phyloP scores from a whole-genome alignment of 2,888 invertebrate species.

The Xestia xanthographa region DNA sequence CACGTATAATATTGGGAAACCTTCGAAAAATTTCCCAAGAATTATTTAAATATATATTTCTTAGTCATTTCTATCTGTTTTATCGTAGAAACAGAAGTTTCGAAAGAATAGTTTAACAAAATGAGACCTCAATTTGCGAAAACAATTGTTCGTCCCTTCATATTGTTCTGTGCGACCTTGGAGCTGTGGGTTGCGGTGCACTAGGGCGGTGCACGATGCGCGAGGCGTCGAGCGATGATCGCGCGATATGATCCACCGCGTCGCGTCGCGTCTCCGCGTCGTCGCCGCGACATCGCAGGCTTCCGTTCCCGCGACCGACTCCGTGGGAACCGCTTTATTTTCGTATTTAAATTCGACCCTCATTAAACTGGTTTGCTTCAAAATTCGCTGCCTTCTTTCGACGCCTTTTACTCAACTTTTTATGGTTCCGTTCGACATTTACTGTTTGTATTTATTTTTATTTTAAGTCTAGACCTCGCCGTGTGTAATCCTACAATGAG shows the following conservation, averaged over 20 bases:
- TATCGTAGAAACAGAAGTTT: not conserved
- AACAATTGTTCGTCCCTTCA: constrained; percentile 13
- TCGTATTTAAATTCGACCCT: constrained; percentile 91
- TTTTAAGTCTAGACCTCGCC: constrained; percentile 83
- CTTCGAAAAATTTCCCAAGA: not conserved
- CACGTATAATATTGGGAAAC: not conserved
- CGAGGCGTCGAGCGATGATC: constrained; percentile 71
- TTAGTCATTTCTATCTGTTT: not conserved
- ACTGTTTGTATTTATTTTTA: constrained; percentile 85
- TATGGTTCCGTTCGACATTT: constrained; percentile 90
- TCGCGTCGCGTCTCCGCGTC: constrained; percentile 65
- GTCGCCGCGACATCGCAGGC: constrained; percentile 83
- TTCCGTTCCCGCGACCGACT: constrained; percentile 90
- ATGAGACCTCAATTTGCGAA: constrained; percentile 20
- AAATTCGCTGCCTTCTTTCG: constrained; percentile 91
- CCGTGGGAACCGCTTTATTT: constrained; percentile 90
- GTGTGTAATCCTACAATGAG: constrained; percentile 78
- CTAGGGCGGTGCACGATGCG: constrained; percentile 47
- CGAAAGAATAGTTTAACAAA: constrained; percentile 5
- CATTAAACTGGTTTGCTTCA: constrained; percentile 90
- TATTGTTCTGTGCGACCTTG: constrained; percentile 42
- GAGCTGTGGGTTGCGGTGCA: constrained; percentile 24
- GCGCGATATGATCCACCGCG: constrained; percentile 74
- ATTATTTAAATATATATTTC: not conserved
- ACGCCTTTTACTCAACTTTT: constrained; percentile 91